phyloP scores from a whole-genome alignment of 2,797 vertebrate genomes.

The Anguilla obscura region DNA sequence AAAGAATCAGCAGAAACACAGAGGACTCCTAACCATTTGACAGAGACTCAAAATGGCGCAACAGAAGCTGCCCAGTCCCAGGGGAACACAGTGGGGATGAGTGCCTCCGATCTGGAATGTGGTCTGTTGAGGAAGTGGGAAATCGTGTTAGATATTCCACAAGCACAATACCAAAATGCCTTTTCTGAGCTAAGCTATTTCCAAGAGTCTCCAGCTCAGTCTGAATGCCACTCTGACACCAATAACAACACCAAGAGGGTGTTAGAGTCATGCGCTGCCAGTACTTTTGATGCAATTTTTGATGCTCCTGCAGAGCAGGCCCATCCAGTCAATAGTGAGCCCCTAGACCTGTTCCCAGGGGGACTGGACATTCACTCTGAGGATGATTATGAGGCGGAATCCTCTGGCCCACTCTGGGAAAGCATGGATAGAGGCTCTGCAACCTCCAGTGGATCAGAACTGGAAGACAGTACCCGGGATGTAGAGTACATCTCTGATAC shows the following conservation, averaged over 20 bases:
- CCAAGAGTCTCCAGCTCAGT: not conserved
- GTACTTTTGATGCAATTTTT: constrained; percentile 17
- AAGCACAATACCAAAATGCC: constrained; percentile 24
- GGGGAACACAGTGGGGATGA: not conserved
- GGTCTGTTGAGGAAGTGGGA: constrained; percentile 19
- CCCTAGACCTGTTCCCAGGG: constrained; percentile 10
- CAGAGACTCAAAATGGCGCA: not conserved
- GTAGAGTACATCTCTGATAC: not conserved
- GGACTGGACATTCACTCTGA: not conserved
- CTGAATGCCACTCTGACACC: constrained; percentile 42
- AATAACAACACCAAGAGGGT: constrained; percentile 49
- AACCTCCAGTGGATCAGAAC: not conserved
- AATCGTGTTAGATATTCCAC: constrained; percentile 34
- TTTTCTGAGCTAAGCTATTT: not conserved
- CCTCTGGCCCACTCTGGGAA: not conserved
- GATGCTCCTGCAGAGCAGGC: constrained; percentile 24
- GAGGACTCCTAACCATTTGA: constrained; percentile 24
- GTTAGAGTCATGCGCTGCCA: constrained; percentile 22
- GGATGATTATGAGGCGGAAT: not conserved
- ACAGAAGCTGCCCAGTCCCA: constrained; percentile 20
- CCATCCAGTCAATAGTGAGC: not conserved
- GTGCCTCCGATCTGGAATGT: constrained; percentile 11
- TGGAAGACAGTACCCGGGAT: not conserved
- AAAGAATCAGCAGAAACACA: constrained; percentile 22
- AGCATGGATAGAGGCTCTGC: not conserved